Percentiles rank a stretch among this genome's conserved stretches.
These are phyloP conservation scores for Enhydra lutris DNA, from an alignment of 2,113 vertebrate genomes.

Conservation along the genomic window DNA sequence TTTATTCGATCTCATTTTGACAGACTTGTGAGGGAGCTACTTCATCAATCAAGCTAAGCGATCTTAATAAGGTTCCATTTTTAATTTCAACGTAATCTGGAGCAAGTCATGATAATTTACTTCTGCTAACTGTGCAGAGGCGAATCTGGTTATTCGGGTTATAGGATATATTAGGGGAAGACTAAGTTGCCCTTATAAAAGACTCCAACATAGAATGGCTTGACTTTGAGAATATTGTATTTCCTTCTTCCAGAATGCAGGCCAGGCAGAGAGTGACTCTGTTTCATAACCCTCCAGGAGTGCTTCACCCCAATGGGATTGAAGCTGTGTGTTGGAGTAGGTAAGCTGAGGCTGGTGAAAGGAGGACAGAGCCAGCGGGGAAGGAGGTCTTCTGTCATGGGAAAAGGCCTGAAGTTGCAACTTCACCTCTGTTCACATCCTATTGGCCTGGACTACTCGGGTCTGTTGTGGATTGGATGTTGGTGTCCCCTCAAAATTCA, in stretches of 20 bases:
- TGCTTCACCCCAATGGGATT: rapidly evolving
- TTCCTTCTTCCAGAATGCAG: background rate
- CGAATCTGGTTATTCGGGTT: background rate
- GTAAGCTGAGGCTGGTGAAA: background rate
- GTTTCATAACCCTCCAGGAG: background rate
- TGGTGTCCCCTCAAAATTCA: background rate
- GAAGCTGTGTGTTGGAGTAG: rapidly evolving
- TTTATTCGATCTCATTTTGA: background rate
- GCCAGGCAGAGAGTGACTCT: background rate
- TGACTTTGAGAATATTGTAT: background rate
- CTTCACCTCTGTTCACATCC: background rate
- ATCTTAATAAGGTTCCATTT: background rate
- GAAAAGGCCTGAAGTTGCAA: background rate
- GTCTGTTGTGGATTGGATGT: background rate
- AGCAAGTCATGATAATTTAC: background rate
- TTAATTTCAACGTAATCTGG: background rate
- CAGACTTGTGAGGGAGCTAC: background rate
- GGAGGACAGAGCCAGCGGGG: background rate
- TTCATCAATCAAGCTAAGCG: background rate
- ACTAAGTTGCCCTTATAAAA: background rate
- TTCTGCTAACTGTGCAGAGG: background rate
- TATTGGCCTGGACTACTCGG: background rate
- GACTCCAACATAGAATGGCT: background rate
- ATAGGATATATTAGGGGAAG: background rate
- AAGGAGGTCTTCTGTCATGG: background rate